Evolutionary conservation across 2,113 vertebrate genomes (phyloP).

Genomic region (Coptodon rendalli): DNA sequence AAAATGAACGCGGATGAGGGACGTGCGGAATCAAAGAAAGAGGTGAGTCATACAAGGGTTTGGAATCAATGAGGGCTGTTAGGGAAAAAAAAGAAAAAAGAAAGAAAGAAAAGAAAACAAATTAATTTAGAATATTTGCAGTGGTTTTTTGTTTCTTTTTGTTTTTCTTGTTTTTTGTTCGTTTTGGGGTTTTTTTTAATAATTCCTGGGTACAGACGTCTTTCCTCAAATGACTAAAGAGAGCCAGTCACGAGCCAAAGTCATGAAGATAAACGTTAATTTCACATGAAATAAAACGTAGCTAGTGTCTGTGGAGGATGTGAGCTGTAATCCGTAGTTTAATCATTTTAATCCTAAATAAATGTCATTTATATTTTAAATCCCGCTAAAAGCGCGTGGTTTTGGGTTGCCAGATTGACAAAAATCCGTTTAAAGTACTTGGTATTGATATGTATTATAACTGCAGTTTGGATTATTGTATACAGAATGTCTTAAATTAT

Average conservation of each 20-base stretch:
- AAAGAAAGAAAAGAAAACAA: not conserved
- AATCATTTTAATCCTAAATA: not conserved
- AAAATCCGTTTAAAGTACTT: not conserved
- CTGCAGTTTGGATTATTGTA: not conserved
- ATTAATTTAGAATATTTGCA: not conserved
- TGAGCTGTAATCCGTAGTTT: not conserved
- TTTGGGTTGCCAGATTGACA: not conserved
- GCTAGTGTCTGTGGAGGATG: not conserved
- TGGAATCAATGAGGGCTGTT: not conserved
- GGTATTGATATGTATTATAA: not conserved
- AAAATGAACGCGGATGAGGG: conserved; percentile 33
- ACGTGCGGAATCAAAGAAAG: not conserved
- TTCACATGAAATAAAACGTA: not conserved
- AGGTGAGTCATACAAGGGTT: conserved; percentile 28
- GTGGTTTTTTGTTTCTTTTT: not conserved
- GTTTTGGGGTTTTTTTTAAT: not conserved
- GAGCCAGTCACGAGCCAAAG: not conserved
- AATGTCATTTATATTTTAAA: not conserved
- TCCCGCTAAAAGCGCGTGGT: not conserved
- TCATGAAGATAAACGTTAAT: not conserved
- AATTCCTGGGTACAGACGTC: not conserved
- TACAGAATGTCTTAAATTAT: not conserved
- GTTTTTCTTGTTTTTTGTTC: not conserved
- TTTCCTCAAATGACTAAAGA: not conserved
- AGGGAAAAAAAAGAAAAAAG: not conserved